phyloP scores from a whole-genome alignment of 2,888 invertebrate species.

The Aelia acuminata region DNA sequence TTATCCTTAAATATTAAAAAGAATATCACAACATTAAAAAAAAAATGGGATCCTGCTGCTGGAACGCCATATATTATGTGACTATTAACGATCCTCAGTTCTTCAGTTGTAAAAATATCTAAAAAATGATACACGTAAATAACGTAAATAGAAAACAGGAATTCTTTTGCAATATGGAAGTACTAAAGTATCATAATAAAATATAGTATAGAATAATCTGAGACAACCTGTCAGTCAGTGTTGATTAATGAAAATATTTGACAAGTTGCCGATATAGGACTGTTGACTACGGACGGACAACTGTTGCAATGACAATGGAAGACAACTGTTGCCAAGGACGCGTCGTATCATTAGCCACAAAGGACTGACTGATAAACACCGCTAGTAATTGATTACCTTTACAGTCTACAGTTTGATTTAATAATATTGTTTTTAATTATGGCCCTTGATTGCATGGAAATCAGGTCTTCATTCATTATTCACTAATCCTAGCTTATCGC shows the following conservation, averaged over 20 bases:
- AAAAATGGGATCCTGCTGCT: too few relatives aligned
- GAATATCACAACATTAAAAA: too few relatives aligned
- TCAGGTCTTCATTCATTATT: background rate
- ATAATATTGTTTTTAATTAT: constrained; percentile 11
- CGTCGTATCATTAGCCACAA: background rate
- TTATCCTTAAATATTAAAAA: too few relatives aligned
- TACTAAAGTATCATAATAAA: too few relatives aligned
- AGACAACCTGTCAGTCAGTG: background rate
- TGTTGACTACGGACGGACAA: too few relatives aligned
- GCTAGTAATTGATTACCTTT: background rate
- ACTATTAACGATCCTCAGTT: too few relatives aligned
- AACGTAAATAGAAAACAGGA: too few relatives aligned
- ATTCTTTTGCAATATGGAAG: too few relatives aligned
- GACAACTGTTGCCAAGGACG: background rate
- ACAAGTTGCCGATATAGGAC: background rate
- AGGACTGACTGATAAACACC: constrained; percentile 10
- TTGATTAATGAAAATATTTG: constrained; percentile 18
- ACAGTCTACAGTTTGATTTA: background rate
- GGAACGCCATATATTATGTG: too few relatives aligned
- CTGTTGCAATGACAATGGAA: constrained; percentile 14
- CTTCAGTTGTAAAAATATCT: too few relatives aligned
- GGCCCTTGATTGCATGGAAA: background rate
- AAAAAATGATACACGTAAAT: too few relatives aligned
- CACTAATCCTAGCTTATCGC: background rate
- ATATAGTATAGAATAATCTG: too few relatives aligned